Conservation (phyloP, 2,113 vertebrate species). For the Perccottus glenii region DNA sequence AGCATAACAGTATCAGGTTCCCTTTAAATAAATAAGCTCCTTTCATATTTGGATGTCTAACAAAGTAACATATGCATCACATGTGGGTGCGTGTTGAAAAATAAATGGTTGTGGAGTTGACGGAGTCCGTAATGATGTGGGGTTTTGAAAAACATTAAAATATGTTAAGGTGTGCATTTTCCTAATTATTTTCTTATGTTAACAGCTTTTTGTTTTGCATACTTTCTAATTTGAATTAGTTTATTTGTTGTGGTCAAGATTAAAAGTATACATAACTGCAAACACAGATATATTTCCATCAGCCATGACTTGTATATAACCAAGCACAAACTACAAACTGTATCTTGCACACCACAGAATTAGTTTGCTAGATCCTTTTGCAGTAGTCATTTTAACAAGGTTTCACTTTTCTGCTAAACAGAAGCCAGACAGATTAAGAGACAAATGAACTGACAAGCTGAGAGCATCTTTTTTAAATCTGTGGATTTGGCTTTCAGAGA, state of each 20-base stretch:
- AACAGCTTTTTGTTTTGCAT: too few relatives aligned
- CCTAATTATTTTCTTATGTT: background rate
- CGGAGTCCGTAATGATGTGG: constrained; percentile 36
- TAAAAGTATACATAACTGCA: too few relatives aligned
- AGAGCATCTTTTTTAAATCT: constrained; percentile 27
- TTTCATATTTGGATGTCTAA: constrained; percentile 58
- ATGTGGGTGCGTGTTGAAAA: constrained; percentile 62
- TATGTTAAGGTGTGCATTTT: constrained; percentile 11
- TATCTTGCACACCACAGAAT: too few relatives aligned
- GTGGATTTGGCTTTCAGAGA: constrained; percentile 8
- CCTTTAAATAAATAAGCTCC: constrained; percentile 70
- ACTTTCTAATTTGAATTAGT: too few relatives aligned
- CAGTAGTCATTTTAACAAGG: constrained; percentile 81
- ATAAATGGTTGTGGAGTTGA: constrained; percentile 40
- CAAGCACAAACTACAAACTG: too few relatives aligned
- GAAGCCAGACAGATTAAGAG: constrained; percentile 76
- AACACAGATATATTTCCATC: constrained; percentile 31
- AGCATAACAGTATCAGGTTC: constrained; percentile 68
- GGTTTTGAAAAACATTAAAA: constrained; percentile 14
- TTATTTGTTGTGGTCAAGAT: too few relatives aligned
- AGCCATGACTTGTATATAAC: background rate
- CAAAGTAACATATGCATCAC: constrained; percentile 68
- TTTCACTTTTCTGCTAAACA: constrained; percentile 83
- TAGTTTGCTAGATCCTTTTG: constrained; percentile 78
- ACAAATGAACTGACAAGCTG: constrained; percentile 30